Evolutionary conservation across 92 coral and sea anemone species (phyloP), one percentile per base, ranked within the genome.

Genomic region (Zoanthus sansibaricus): DNA sequence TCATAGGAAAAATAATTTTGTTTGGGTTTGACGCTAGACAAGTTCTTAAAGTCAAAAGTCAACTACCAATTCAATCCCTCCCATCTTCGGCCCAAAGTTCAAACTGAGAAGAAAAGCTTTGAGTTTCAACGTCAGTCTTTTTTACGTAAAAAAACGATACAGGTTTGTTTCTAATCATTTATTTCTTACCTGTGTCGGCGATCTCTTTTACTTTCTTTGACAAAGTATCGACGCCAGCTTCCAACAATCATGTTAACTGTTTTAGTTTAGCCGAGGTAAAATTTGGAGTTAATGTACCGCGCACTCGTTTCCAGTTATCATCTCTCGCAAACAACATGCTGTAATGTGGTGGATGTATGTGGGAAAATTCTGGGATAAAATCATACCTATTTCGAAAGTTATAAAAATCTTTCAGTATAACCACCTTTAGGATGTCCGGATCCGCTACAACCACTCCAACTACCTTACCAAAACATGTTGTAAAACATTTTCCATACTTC

Each of bases 181-280:
- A 51, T 10, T 51, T 15, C 42, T 8, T 76, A 76, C 79, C 79
- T 18, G 79, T 76, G 61, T 76, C 62, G n/a, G 62, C 79, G 52
- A 76, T 13, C 15, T 76, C 62, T 48, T 51, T 76, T 30, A 76
- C 31, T 76, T 76, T 76, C 32, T 76, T 76, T 30, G 48, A 32
- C 61, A 76, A 30, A 18, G 79, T 76, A 51, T 76, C 79, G 6
- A 30, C 79, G 64, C 59, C 31, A 25, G 6, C 79, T 13, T 76
- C 79, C 79, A 76, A 48, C 59, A 76, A 42, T 11, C 47, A 17
- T 21, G 62, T 51, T 30, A 76, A 49, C 61, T 48, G 62, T 51
- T 76, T 76, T 42, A 76, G 17, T 61, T 25, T 25, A 25, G 25
- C 25, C 25, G 25, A 25, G 25, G 25, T 25, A 25, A 25, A 25